These are phyloP conservation scores for Sylvilagus floridanus DNA, from an alignment of 2,797 vertebrate genomes.

Conservation along the genomic window DNA sequence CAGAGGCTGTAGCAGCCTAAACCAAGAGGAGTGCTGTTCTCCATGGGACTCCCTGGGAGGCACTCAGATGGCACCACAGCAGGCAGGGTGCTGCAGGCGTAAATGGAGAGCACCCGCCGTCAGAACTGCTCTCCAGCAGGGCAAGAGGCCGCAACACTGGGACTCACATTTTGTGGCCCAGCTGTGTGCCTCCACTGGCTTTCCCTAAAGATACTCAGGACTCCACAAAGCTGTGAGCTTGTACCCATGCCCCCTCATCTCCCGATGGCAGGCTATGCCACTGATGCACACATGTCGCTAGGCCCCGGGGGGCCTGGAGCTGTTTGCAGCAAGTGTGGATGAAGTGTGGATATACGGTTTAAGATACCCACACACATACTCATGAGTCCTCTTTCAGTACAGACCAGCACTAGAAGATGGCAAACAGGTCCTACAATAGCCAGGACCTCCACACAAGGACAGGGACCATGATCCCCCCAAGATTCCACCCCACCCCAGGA, in stretches of 20 bases:
- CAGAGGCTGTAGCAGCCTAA: background rate
- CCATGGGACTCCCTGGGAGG: background rate
- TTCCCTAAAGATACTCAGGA: background rate
- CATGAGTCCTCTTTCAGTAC: too few relatives aligned
- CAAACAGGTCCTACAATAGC: background rate
- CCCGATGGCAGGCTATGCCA: background rate
- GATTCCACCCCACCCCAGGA: background rate
- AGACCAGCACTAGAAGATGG: background rate
- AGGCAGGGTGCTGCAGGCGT: fast-evolving
- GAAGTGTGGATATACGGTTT: too few relatives aligned
- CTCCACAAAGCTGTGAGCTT: background rate
- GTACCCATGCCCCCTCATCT: background rate
- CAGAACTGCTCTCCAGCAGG: background rate
- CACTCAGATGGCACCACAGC: background rate
- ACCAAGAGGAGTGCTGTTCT: background rate
- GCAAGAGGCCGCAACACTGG: background rate
- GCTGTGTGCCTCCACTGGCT: background rate
- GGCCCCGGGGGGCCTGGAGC: background rate
- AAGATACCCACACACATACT: background rate
- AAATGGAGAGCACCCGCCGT: background rate
- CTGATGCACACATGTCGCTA: background rate
- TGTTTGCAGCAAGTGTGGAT: background rate
- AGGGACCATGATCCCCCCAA: background rate
- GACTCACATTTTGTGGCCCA: background rate
- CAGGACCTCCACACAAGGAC: background rate